Percentiles rank a stretch among this genome's conserved stretches.
Conservation (phyloP, 2,888 invertebrate genomes). For the Pachymerium ferrugineum region DNA sequence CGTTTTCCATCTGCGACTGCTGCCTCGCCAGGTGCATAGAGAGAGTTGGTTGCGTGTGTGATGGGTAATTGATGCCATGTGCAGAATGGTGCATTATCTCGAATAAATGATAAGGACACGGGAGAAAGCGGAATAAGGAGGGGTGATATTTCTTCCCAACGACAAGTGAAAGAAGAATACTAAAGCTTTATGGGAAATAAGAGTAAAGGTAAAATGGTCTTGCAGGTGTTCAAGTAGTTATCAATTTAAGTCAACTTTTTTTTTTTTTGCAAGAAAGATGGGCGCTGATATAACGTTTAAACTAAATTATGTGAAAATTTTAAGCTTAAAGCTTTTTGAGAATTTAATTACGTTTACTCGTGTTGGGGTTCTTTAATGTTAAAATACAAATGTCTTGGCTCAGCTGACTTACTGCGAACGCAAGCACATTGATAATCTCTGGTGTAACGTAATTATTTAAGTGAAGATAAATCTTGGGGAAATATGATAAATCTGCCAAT, state of each 20-base stretch:
- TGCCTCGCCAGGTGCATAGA: not conserved
- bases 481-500: not conserved
- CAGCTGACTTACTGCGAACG: no score
- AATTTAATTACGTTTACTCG: no score
- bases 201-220: not conserved
- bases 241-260: not conserved
- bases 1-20: slow-evolving; percentile 20
- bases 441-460: no score
- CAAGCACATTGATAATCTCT: no score
- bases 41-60: not conserved
- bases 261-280: not conserved
- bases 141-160: not conserved
- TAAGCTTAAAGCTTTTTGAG: no score
- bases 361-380: no score
- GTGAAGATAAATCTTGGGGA: no score
- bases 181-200: not conserved
- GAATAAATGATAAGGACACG: slow-evolving; percentile 9
- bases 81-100: slow-evolving; percentile 15
- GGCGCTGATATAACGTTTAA: no score
- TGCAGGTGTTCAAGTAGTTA: no score
- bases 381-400: no score
- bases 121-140: not conserved
- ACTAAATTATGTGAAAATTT: no score
- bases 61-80: slow-evolving; percentile 22
- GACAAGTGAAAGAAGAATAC: not conserved